Evolutionary conservation across 2,888 invertebrate genomes (phyloP).

Genomic region (Falcaria lacertinaria): DNA sequence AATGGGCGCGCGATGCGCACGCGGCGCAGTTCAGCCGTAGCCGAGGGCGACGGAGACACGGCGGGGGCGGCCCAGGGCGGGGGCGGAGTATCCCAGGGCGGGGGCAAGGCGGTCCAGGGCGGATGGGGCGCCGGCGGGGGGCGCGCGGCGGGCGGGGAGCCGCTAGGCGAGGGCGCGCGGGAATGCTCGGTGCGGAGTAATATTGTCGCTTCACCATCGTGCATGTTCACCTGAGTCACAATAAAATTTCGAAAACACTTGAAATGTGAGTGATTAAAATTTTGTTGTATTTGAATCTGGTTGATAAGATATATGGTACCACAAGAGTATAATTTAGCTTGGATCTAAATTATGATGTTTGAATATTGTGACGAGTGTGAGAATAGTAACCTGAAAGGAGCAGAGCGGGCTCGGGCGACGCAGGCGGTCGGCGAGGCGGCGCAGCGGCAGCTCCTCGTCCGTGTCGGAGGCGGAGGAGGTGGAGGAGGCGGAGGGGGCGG

Average conservation of each 20-base stretch:
- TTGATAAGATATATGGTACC: too few species aligned
- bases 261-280: too few species aligned
- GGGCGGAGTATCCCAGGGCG: conserved; percentile 11
- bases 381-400: conserved; percentile 36
- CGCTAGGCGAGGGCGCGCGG: conserved; percentile 25
- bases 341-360: too few species aligned
- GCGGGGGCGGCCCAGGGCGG: conserved; percentile 17
- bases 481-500: conserved; percentile 14
- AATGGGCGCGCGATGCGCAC: conserved; percentile 25
- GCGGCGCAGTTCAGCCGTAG: conserved; percentile 25
- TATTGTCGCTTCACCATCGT: conserved; percentile 53
- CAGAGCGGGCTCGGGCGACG: conserved; percentile 31
- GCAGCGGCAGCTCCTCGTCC: conserved; percentile 55
- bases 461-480: conserved; percentile 32
- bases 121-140: conserved; percentile 12
- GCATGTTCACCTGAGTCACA: conserved; percentile 43
- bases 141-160: conserved; percentile 6
- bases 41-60: conserved; percentile 16
- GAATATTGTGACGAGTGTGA: too few species aligned
- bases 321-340: too few species aligned
- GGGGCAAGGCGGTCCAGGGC: conserved; percentile 13
- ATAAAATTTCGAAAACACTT: too few species aligned
- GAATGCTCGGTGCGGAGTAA: conserved; percentile 58
- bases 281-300: too few species aligned
- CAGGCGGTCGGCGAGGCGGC: conserved; percentile 48